Evolutionary conservation across 2,113 vertebrate genomes (phyloP), one percentile per base, ranked within the genome.

Genomic region (Paraplagusia blochii): DNA sequence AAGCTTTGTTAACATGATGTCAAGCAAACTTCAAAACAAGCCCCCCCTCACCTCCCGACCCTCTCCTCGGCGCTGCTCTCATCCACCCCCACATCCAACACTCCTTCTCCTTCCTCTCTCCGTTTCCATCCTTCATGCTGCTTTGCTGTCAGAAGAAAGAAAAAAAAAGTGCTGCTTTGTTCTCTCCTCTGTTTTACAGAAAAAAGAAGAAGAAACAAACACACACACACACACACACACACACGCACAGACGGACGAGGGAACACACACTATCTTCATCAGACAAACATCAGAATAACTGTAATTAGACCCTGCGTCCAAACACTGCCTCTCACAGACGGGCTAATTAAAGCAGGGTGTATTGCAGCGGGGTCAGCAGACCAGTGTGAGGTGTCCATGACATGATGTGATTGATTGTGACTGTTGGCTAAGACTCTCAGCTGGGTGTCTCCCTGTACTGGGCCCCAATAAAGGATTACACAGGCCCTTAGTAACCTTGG

Each of bases 331-430:
- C 56, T 56, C 14, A 18, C 39, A 40, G 2, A 58, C 46, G 15
- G 47, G 72, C 81, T 87, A 84, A 90, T 88, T 87, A 88, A 89
- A 81, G 69, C 72, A 14, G 60, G 68, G 44, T n/a, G 16, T 63
- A 64, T 58, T 39, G 53, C 44, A 47, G 66, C 22, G 81, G 74
- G 75, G 73, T 77, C 70, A 67, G 44, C 39, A 61, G 73, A 80
- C 78, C 76, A 71, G 64, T 46, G 74, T 58, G 74, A 80, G 48
- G 60, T 40, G 45, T 56, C 53, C 52, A 79, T 74, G 74, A 79
- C 69, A 75, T 85, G 88, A 89, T 86, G 74, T 86, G 88, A 90
- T 87, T 88, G 87, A 91, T 90, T 81, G 70, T 52, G 72, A 85
- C 78, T 85, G 85, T 87, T 87, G 83, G 33, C 49, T 10, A 11